Conservation (phyloP, 2,888 invertebrate species). For the Xylophagus ater region DNA sequence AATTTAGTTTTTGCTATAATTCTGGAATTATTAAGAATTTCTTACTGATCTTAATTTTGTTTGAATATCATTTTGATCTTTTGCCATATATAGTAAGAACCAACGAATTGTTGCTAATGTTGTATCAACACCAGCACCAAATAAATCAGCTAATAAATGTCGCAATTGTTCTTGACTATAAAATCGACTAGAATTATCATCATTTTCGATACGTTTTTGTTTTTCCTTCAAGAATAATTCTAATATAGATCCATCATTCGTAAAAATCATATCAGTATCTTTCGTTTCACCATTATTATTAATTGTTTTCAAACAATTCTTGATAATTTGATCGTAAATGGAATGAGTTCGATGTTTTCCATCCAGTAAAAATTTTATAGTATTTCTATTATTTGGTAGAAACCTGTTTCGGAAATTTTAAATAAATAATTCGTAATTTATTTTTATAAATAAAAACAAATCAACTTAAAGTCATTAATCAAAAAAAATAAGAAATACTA, state of each 20-base stretch:
- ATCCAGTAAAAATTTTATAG: slow-evolving; percentile 52
- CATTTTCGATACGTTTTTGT: slow-evolving; percentile 37
- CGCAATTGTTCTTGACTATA: slow-evolving; percentile 57
- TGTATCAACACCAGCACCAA: slow-evolving; percentile 79
- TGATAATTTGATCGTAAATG: slow-evolving; percentile 57
- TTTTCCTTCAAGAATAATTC: slow-evolving; percentile 56
- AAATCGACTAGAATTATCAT: slow-evolving; percentile 39
- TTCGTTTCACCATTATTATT: slow-evolving; percentile 32
- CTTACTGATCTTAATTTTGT: slow-evolving; percentile 30
- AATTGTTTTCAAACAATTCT: slow-evolving; percentile 28
- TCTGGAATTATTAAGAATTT: neutral
- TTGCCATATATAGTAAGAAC: slow-evolving; percentile 68
- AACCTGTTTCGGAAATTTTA: slow-evolving; percentile 24
- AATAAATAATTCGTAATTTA: no score
- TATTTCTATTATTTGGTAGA: slow-evolving; percentile 47
- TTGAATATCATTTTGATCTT: slow-evolving; percentile 52
- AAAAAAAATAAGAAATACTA: no score
- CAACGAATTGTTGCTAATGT: slow-evolving; percentile 68
- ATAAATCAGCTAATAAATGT: slow-evolving; percentile 68
- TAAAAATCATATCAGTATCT: slow-evolving; percentile 26
- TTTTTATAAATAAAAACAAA: no score
- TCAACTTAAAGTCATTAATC: no score
- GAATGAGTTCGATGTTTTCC: slow-evolving; percentile 63
- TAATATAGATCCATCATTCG: slow-evolving; percentile 39
- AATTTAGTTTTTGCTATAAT: neutral